Evolutionary conservation across 2,797 vertebrate species (phyloP).

Genomic region (Epinephelus malabaricus): DNA sequence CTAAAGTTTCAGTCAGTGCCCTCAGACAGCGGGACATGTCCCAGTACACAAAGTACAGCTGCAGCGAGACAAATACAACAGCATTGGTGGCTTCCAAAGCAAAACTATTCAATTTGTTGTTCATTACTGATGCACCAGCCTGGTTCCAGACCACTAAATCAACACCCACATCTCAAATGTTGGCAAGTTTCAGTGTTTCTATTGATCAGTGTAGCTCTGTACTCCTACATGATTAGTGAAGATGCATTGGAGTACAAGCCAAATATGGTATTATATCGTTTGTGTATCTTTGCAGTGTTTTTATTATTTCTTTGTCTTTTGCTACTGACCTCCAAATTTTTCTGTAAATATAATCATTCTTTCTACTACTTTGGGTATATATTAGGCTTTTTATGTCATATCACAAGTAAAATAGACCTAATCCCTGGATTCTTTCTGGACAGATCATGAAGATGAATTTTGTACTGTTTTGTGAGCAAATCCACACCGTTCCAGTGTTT

Average conservation of each 20-base stretch:
- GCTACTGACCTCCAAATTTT: neutral
- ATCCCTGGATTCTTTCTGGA: neutral
- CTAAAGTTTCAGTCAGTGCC: constrained; percentile 80
- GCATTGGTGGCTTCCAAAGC: neutral
- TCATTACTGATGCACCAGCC: neutral
- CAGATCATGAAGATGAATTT: neutral
- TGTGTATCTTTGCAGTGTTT: neutral
- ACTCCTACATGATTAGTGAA: neutral
- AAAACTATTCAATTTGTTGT: neutral
- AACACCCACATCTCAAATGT: neutral
- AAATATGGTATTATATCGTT: neutral
- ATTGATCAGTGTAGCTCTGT: constrained; percentile 10
- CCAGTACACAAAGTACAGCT: constrained; percentile 87
- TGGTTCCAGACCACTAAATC: constrained; percentile 3
- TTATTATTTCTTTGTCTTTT: neutral
- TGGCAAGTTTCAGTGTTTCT: neutral
- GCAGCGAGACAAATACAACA: neutral
- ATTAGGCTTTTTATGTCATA: neutral
- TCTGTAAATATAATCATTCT: neutral
- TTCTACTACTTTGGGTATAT: neutral
- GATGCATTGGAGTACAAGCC: neutral
- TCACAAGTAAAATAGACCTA: neutral
- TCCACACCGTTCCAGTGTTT: neutral
- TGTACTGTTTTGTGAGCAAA: neutral
- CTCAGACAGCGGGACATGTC: constrained; percentile 82